Conservation (phyloP, 2,797 vertebrate species). For the Aldrovandia affinis region DNA sequence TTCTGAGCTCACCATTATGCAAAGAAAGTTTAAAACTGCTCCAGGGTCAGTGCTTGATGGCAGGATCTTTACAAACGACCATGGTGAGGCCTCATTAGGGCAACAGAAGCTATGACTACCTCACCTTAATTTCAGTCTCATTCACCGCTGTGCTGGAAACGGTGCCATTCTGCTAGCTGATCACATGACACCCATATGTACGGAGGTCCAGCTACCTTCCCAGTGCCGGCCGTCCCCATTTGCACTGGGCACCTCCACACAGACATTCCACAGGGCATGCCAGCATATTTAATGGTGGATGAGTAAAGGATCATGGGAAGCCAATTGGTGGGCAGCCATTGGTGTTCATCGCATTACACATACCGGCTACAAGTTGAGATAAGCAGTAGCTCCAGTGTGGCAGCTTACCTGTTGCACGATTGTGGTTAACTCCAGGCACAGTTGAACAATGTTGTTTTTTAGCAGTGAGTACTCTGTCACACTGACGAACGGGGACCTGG, state of each 20-base stretch:
- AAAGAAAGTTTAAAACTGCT: too few relatives aligned
- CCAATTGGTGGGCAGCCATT: neutral
- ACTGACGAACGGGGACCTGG: constrained; percentile 82
- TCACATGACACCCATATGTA: too few relatives aligned
- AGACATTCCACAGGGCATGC: too few relatives aligned
- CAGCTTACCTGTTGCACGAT: constrained; percentile 82
- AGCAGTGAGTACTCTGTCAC: constrained; percentile 84
- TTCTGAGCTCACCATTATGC: too few relatives aligned
- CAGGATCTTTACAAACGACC: too few relatives aligned
- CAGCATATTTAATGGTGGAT: too few relatives aligned
- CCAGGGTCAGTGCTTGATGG: too few relatives aligned
- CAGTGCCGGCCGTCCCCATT: neutral
- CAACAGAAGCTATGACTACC: too few relatives aligned
- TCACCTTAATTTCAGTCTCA: neutral
- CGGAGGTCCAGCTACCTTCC: neutral
- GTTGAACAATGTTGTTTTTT: constrained; percentile 85
- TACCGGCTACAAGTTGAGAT: neutral
- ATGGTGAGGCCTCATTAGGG: too few relatives aligned
- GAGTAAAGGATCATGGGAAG: neutral
- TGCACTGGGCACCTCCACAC: too few relatives aligned
- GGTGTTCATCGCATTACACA: too few relatives aligned
- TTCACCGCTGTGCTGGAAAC: neutral
- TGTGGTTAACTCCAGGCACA: constrained; percentile 83
- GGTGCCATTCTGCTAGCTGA: neutral
- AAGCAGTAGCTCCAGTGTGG: neutral